A percentile compares a stretch with the other conserved stretches of the same genome.
These are phyloP conservation scores for Drosophila mojavensis DNA, from an alignment of 1,140 invertebrate species.

Conservation along the genomic window DNA sequence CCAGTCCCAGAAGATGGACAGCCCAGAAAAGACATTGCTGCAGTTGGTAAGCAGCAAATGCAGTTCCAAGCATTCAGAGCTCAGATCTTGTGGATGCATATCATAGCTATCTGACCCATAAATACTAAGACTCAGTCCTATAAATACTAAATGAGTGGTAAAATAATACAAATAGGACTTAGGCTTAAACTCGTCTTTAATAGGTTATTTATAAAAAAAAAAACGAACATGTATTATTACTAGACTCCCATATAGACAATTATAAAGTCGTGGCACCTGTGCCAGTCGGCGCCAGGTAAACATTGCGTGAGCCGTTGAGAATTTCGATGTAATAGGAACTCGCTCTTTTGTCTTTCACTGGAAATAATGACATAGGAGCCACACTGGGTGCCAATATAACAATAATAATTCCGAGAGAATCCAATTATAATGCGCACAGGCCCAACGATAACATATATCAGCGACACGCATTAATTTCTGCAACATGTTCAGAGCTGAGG, in stretches of 20 bases:
- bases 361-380: slow-evolving; percentile 3
- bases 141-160: no score
- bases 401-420: slow-evolving; percentile 14
- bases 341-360: not conserved
- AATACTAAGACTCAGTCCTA: no score
- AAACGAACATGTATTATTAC: no score
- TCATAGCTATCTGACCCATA: no score
- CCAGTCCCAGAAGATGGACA: no score
- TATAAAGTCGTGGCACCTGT: not conserved
- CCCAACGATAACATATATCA: slow-evolving; percentile 63
- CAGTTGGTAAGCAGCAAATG: no score
- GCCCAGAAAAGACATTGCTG: no score
- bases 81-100: no score
- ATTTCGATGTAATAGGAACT: slow-evolving; percentile 5
- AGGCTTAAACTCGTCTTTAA: no score
- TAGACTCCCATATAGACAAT: not conserved
- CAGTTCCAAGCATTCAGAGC: no score
- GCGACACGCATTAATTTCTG: slow-evolving; percentile 57
- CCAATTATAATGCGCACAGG: slow-evolving; percentile 37
- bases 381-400: slow-evolving; percentile 12
- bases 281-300: not conserved
- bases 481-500: slow-evolving; percentile 36
- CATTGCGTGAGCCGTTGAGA: slow-evolving; percentile 8
- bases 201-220: no score
- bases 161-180: no score